Evolutionary conservation across 2,797 vertebrate species (phyloP).

Genomic region (Leptatherina wallacei): DNA sequence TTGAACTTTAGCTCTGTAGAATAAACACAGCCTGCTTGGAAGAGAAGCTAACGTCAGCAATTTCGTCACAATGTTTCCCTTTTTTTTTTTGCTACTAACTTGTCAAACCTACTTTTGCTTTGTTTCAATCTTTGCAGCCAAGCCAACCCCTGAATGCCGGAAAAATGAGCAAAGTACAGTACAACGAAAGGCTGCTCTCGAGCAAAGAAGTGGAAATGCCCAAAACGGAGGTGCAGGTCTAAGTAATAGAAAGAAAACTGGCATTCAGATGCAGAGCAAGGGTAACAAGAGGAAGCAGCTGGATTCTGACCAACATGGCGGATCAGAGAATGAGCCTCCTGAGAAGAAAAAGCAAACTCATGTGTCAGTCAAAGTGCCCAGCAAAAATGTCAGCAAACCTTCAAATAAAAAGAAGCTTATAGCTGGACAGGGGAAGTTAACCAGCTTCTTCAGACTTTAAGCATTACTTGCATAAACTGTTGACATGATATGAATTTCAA

Average conservation of each 20-base stretch:
- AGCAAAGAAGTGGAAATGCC: slow-evolving; percentile 83
- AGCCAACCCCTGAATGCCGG: slow-evolving; percentile 44
- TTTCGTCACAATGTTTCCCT: slow-evolving; percentile 69
- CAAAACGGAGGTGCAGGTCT: slow-evolving; percentile 65
- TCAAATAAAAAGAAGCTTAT: slow-evolving; percentile 86
- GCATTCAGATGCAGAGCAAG: slow-evolving; percentile 76
- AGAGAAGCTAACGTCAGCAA: slow-evolving; percentile 75
- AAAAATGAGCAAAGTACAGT: slow-evolving; percentile 31
- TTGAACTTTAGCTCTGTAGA: slow-evolving; percentile 73
- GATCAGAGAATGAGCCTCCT: slow-evolving; percentile 83
- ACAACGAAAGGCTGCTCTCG: slow-evolving; percentile 71
- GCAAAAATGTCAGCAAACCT: slow-evolving; percentile 77
- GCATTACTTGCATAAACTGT: background rate
- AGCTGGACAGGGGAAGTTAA: slow-evolving; percentile 90
- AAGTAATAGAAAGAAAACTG: slow-evolving; percentile 70
- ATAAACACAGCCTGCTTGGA: slow-evolving; percentile 75
- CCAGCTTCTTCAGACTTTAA: slow-evolving; percentile 90
- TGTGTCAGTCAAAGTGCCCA: slow-evolving; percentile 55
- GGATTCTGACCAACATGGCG: slow-evolving; percentile 77
- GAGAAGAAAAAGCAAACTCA: slow-evolving; percentile 79
- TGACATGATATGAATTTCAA: background rate
- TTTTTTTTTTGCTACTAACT: slow-evolving; percentile 26
- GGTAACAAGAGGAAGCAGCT: slow-evolving; percentile 87
- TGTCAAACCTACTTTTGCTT: slow-evolving; percentile 64
- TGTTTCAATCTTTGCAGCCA: slow-evolving; percentile 66